Evolutionary conservation across 2,888 invertebrate species (phyloP).

Genomic region (Asteroscopus sphinx): DNA sequence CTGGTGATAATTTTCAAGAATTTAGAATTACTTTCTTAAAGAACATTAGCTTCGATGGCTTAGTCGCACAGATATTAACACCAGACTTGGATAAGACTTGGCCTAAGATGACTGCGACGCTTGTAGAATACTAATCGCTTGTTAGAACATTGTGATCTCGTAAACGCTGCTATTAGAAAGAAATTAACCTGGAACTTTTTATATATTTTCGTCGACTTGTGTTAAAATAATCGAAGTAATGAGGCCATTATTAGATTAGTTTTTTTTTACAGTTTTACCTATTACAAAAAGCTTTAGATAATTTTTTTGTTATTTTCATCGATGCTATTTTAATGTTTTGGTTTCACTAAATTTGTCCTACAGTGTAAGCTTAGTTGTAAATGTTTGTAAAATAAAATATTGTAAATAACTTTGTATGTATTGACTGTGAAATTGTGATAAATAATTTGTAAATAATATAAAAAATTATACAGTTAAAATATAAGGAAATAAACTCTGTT

Average conservation of each 20-base stretch:
- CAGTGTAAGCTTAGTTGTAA: slow-evolving; percentile 45
- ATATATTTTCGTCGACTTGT: slow-evolving; percentile 11
- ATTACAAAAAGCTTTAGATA: no score
- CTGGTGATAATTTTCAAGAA: slow-evolving; percentile 14
- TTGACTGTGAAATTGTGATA: slow-evolving; percentile 84
- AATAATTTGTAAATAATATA: slow-evolving; percentile 76
- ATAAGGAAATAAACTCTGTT: slow-evolving; percentile 67
- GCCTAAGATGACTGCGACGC: slow-evolving; percentile 38
- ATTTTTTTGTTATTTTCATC: no score
- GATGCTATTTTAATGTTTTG: background rate
- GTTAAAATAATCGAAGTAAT: no score
- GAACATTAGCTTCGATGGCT: slow-evolving; percentile 30
- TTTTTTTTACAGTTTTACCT: no score
- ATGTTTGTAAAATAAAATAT: slow-evolving; percentile 52
- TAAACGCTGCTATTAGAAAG: slow-evolving; percentile 38
- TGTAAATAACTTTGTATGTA: slow-evolving; percentile 76
- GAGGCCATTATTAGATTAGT: no score
- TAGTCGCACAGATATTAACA: slow-evolving; percentile 41
- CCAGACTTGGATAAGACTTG: slow-evolving; percentile 46
- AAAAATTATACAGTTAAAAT: slow-evolving; percentile 65
- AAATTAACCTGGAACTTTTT: slow-evolving; percentile 23
- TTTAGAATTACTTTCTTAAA: slow-evolving; percentile 30
- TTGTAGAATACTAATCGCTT: slow-evolving; percentile 46
- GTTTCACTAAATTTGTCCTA: slow-evolving; percentile 16
- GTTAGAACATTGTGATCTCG: slow-evolving; percentile 35